A percentile compares a stretch with the other conserved stretches of the same genome.
Conservation (phyloP, 2,888 invertebrate genomes). For the Blastobasis lacticolella region DNA sequence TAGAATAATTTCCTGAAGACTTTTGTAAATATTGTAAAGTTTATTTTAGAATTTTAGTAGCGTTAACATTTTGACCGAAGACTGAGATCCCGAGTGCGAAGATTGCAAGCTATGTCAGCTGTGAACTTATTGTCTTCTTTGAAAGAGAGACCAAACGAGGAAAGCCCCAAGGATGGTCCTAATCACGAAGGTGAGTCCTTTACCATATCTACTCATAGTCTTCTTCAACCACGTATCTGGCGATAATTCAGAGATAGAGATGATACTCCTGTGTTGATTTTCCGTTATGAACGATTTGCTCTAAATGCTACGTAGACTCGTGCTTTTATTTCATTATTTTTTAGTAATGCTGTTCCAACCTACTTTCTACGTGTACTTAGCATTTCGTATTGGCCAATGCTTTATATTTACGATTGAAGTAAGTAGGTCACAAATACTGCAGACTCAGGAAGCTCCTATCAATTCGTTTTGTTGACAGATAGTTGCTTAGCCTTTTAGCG, state of each 20-base stretch:
- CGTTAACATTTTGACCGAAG: conserved; percentile 69
- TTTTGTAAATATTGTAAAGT: conserved; percentile 71
- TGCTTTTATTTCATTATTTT: too few species aligned
- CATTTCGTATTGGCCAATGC: not conserved
- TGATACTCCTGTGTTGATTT: too few species aligned
- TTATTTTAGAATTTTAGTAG: conserved; percentile 66
- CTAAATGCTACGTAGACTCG: too few species aligned
- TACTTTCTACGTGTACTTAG: too few species aligned
- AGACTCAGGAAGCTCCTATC: conserved; percentile 2
- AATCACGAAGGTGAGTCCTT: conserved; percentile 52
- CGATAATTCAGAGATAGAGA: too few species aligned
- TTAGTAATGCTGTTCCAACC: too few species aligned
- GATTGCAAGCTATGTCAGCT: conserved; percentile 70
- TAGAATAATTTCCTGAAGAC: conserved; percentile 68
- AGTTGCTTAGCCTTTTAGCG: too few species aligned
- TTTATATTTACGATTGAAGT: not conserved
- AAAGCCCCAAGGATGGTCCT: conserved; percentile 57
- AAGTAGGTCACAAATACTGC: conserved; percentile 16
- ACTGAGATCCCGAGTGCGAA: conserved; percentile 63
- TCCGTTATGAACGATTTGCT: too few species aligned
- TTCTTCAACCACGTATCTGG: too few species aligned
- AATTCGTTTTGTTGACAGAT: too few species aligned
- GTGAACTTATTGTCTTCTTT: conserved; percentile 66
- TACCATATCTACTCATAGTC: not conserved
- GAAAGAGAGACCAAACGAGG: conserved; percentile 66